Base-by-base conservation (phyloP, 2,888 invertebrate genomes). In the Reticulitermes lucifugus region DNA sequence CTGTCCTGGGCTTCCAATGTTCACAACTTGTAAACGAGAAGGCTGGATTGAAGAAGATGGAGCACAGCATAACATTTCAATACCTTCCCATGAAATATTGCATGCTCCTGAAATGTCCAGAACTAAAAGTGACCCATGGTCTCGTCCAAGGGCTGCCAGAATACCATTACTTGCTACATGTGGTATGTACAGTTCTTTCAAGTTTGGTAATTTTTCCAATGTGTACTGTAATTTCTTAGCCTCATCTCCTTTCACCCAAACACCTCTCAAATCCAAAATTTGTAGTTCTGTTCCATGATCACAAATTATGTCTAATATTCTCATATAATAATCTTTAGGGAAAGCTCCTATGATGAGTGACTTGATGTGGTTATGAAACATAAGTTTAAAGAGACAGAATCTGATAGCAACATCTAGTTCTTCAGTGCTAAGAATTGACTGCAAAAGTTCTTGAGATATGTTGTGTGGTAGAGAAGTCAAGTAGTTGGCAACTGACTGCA, bases 1-100 rank as follows among this genome's bases (percentile, higher is more conserved):
- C 35, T 79, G 80, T 29, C 84, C 84, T 21, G 84, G 84, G 14
- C 43, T 80, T 25, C 84, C 84, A 14, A 84, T 84, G n/a, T 71
- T 80, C 9, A 84, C 46, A 22, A 84, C 70, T 41, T 84, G 60
- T 35, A 79, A 41, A 29, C 21, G 51, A 6, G 55, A 80, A 65
- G 51, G 70, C 0, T 65, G 43, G 12, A 77, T 10, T 46, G 77
- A 25, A 21, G 73, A 73, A 22, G 77, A 77, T 21, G 77, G 46
- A 21, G 51, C 77, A 77, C 77, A 46, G 41, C 41, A 46, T 22
- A 77, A 10, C 77, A 77, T 77, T 43, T 77, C 77, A 43, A 77
- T 77, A 12, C 77, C 77, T 46, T 77, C 77, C 41, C 77, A 9
- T 43, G 77, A n/a, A 46, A 65, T 65, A 22, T n/a, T 41, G 59